These are phyloP conservation scores for Agriotes lineatus DNA, from an alignment of 2,888 invertebrate genomes.

Conservation along the genomic window DNA sequence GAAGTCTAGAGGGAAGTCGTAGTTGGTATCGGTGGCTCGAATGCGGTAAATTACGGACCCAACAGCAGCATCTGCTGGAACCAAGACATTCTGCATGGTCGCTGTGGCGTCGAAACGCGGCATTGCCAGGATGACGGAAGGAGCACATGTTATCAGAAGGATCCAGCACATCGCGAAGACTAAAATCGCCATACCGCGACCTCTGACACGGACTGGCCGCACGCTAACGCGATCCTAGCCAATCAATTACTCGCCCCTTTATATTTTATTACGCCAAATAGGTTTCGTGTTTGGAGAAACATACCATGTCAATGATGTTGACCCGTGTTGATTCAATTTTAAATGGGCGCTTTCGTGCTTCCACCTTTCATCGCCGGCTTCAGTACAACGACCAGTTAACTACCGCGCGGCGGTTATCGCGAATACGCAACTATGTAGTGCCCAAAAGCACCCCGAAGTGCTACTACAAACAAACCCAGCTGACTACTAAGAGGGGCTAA, in stretches of 20 bases:
- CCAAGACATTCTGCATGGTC: slow-evolving; percentile 83
- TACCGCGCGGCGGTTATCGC: slow-evolving; percentile 16
- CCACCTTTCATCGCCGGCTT: slow-evolving; percentile 18
- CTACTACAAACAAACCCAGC: slow-evolving; percentile 29
- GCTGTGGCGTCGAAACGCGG: slow-evolving; percentile 89
- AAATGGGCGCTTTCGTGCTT: slow-evolving; percentile 19
- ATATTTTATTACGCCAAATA: slow-evolving; percentile 50
- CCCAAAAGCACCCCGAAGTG: slow-evolving; percentile 5
- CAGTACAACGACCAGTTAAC: slow-evolving; percentile 23
- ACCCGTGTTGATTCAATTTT: slow-evolving; percentile 46
- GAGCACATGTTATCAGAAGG: slow-evolving; percentile 49
- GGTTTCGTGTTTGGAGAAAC: slow-evolving; percentile 45
- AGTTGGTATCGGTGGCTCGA: slow-evolving; percentile 88
- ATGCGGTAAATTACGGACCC: slow-evolving; percentile 89
- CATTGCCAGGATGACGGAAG: slow-evolving; percentile 65
- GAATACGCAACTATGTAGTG: slow-evolving; percentile 23
- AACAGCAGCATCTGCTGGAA: slow-evolving; percentile 86
- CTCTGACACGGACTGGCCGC: slow-evolving; percentile 1
- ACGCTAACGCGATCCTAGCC: slow-evolving; percentile 25
- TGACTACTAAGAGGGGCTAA: slow-evolving; percentile 38
- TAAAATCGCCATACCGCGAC: not conserved
- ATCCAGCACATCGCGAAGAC: slow-evolving; percentile 53
- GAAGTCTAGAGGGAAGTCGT: slow-evolving; percentile 88
- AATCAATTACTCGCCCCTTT: slow-evolving; percentile 50
- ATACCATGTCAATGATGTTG: slow-evolving; percentile 45